Evolutionary conservation across 2,888 invertebrate species (phyloP).

Genomic region (Galeruca laticollis): DNA sequence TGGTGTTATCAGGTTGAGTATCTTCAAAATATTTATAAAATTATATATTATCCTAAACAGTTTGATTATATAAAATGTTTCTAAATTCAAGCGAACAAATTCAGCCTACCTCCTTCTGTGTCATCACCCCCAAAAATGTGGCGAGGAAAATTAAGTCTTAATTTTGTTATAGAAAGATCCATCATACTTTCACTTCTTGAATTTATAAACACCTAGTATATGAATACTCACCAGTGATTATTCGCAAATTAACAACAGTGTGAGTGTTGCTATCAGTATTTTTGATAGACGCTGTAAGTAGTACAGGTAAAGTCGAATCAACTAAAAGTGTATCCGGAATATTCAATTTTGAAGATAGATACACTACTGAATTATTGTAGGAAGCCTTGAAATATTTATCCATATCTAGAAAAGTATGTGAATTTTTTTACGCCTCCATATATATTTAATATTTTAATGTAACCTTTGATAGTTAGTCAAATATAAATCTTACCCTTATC

Average conservation of each 20-base stretch:
- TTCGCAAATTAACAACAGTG: constrained; percentile 28
- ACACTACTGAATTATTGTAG: constrained; percentile 1
- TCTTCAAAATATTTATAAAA: no score
- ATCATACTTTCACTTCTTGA: no score
- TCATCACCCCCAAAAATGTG: no score
- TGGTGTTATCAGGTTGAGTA: constrained; percentile 10
- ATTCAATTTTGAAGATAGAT: not conserved
- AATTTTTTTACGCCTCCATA: not conserved
- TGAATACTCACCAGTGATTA: constrained; percentile 25
- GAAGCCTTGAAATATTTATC: not conserved
- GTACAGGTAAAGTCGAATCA: constrained; percentile 19
- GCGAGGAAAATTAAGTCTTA: no score
- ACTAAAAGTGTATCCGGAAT: constrained; percentile 1
- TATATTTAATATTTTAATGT: no score
- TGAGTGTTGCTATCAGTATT: constrained; percentile 13
- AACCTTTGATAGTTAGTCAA: no score
- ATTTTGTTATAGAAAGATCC: no score
- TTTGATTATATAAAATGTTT: no score
- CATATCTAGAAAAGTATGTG: constrained; percentile 17
- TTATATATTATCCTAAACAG: no score
- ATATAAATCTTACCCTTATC: constrained; percentile 30
- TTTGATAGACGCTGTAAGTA: constrained; percentile 20
- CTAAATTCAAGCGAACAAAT: no score
- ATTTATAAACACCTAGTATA: no score
- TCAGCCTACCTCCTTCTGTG: no score